phyloP scores from a whole-genome alignment of 2,113 vertebrate species.

The Spheniscus mendiculus region DNA sequence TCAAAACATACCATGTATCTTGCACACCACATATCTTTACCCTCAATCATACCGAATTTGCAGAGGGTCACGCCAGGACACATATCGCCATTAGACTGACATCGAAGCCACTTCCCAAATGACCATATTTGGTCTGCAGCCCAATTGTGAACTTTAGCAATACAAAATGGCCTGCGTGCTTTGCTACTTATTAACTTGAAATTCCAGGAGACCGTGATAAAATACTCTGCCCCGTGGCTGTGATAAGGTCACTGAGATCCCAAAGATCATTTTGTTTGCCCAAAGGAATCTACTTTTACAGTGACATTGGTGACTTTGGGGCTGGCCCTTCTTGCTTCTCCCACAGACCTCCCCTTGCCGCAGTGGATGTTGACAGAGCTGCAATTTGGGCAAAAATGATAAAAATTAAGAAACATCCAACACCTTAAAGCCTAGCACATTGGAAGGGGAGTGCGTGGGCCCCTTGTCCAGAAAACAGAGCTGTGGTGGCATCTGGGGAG shows the following conservation, averaged over 20 bases:
- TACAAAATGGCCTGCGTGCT: not conserved
- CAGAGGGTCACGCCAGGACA: not conserved
- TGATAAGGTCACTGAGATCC: not conserved
- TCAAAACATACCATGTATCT: not conserved
- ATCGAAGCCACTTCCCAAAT: not conserved
- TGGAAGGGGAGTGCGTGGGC: fast-evolving
- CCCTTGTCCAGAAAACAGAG: not conserved
- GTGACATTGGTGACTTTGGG: slow-evolving; percentile 55
- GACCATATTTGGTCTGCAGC: not conserved
- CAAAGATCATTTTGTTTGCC: not conserved
- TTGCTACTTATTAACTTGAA: slow-evolving; percentile 29
- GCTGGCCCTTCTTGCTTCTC: slow-evolving; percentile 63
- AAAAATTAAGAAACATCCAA: not conserved
- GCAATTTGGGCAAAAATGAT: not conserved
- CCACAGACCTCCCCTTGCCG: slow-evolving; percentile 68
- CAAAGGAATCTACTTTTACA: slow-evolving; percentile 54
- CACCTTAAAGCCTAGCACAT: not conserved
- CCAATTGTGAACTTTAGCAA: not conserved
- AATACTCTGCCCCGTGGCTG: not conserved
- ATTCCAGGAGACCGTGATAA: not conserved
- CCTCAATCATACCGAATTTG: not conserved
- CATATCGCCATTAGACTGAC: not conserved
- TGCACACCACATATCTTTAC: not conserved
- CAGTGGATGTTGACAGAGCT: slow-evolving; percentile 32
- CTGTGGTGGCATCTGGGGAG: not conserved